Evolutionary conservation across 2,888 invertebrate species (phyloP).

Genomic region (Salticus scenicus): DNA sequence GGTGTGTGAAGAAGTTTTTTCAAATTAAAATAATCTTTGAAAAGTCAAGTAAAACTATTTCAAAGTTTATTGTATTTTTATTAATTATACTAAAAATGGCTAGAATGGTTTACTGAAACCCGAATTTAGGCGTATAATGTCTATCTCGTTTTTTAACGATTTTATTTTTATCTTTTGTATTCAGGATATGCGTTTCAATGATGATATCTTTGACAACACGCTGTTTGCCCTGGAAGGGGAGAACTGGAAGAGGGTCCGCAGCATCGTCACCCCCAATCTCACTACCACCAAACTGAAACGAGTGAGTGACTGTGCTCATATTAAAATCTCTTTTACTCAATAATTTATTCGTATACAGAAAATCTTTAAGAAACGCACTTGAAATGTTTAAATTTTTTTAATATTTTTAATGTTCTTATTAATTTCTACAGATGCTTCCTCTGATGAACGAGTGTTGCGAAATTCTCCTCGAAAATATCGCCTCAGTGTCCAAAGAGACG

Average conservation of each 20-base stretch:
- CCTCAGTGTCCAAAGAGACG: not conserved
- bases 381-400: not conserved
- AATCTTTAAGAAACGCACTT: not conserved
- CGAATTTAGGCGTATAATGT: not conserved
- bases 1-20: too few species aligned
- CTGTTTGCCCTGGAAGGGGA: slow-evolving; percentile 54
- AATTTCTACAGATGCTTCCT: slow-evolving; percentile 40
- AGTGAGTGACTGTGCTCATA: too few species aligned
- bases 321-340: too few species aligned
- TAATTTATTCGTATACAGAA: too few species aligned
- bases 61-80: not conserved
- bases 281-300: slow-evolving; percentile 46
- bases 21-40: too few species aligned
- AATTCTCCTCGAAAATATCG: slow-evolving; percentile 40
- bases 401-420: not conserved
- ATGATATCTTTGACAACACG: slow-evolving; percentile 61
- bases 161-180: not conserved
- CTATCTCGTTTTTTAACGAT: not conserved
- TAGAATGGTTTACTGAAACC: not conserved
- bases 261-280: slow-evolving; percentile 52
- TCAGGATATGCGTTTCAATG: slow-evolving; percentile 46
- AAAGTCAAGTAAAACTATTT: too few species aligned
- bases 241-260: slow-evolving; percentile 65
- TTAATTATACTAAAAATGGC: not conserved
- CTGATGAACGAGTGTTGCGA: slow-evolving; percentile 37